Evolutionary conservation across 1,140 invertebrate species (phyloP).

Genomic region (Dysdera silvatica): DNA sequence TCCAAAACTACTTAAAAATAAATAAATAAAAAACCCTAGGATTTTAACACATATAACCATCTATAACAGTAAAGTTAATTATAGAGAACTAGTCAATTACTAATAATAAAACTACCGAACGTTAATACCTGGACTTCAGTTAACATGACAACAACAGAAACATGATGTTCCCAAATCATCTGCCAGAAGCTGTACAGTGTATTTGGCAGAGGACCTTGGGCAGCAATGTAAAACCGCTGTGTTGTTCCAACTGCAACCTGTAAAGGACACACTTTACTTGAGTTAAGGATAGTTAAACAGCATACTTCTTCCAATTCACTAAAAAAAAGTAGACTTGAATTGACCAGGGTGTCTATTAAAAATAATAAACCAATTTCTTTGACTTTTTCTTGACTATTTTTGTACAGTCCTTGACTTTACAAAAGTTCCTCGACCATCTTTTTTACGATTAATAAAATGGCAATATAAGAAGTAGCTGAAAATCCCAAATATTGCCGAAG

Average conservation of each 20-base stretch:
- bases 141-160: conserved; percentile 67
- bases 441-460: too few species aligned
- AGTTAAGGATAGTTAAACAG: background rate
- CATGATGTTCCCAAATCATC: conserved; percentile 75
- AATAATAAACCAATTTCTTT: too few species aligned
- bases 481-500: too few species aligned
- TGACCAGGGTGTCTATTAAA: background rate
- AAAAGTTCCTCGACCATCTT: too few species aligned
- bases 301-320: background rate
- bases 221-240: conserved; percentile 74
- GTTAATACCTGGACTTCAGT: conserved; percentile 47
- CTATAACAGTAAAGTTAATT: background rate
- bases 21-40: background rate
- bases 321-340: background rate
- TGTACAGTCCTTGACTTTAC: background rate
- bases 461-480: too few species aligned
- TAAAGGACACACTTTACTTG: background rate
- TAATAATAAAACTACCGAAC: background rate
- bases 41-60: background rate
- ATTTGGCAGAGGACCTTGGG: conserved; percentile 60
- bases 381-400: too few species aligned
- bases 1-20: background rate
- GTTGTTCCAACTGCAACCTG: conserved; percentile 61
- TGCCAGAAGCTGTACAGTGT: conserved; percentile 69
- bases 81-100: background rate